These are phyloP conservation scores for Charina bottae DNA, from an alignment of 2,113 vertebrate genomes.

Conservation along the genomic window DNA sequence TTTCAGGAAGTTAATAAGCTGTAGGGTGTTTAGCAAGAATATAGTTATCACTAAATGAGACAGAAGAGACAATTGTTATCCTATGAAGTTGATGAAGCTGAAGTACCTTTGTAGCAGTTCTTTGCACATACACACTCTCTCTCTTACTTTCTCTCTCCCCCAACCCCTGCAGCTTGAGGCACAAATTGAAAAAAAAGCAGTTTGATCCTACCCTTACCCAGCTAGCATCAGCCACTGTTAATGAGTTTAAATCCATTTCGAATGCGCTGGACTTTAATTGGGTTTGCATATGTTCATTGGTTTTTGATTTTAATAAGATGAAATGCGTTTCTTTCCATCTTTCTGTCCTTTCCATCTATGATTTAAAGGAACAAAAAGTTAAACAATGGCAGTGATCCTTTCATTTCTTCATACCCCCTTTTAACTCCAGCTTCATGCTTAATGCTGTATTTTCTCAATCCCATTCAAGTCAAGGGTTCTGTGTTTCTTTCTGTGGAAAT, in stretches of 20 bases:
- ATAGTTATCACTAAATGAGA: rapidly evolving
- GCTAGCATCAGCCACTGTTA: background rate
- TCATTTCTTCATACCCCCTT: background rate
- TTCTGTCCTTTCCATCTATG: background rate
- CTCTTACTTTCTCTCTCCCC: background rate
- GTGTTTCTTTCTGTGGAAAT: background rate
- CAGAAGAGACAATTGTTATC: background rate
- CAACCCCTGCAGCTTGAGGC: background rate
- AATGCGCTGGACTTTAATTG: background rate
- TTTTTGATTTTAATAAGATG: slow-evolving; percentile 2
- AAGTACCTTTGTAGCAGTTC: background rate
- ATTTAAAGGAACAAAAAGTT: background rate
- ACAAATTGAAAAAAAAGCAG: background rate
- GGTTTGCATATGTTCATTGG: background rate
- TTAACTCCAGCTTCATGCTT: slow-evolving; percentile 7
- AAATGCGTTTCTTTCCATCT: background rate
- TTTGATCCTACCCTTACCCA: background rate
- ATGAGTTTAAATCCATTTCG: background rate
- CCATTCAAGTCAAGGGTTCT: background rate
- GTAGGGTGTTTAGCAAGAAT: slow-evolving; percentile 13
- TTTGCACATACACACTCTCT: background rate
- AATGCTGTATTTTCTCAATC: background rate
- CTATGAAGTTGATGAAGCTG: background rate
- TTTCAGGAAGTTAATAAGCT: slow-evolving; percentile 10
- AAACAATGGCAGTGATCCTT: background rate